Conservation (phyloP, 2,113 vertebrate species). For the Otocyon megalotis region DNA sequence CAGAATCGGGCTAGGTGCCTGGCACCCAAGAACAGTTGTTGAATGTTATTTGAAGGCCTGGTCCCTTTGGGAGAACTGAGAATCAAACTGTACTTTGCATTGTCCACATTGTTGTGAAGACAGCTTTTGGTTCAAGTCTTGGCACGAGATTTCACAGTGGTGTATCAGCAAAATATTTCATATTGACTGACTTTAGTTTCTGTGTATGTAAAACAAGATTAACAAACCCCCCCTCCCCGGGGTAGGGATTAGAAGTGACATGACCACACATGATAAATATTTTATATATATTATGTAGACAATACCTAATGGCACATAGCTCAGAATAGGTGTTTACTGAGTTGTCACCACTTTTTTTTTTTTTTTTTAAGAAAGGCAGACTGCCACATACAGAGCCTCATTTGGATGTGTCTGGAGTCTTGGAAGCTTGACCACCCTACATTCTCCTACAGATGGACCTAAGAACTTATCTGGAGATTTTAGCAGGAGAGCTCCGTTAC, state of each 20-base stretch:
- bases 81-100: no score
- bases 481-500: neutral
- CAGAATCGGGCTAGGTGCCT: accelerated
- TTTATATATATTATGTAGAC: neutral
- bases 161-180: neutral
- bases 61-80: neutral
- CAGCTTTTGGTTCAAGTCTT: neutral
- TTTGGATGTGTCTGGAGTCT: neutral
- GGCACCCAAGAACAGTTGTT: neutral
- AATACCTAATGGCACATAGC: neutral
- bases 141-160: neutral
- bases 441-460: neutral
- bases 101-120: neutral
- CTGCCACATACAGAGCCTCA: neutral
- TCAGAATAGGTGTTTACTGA: neutral
- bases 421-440: neutral
- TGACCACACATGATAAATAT: neutral
- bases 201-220: neutral
- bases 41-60: neutral
- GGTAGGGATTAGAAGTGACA: neutral
- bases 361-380: neutral
- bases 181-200: neutral
- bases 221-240: no score
- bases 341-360: neutral
- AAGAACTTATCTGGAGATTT: neutral